These are phyloP conservation scores for Porites divaricata DNA, from an alignment of 92 coral and sea anemone species.

Conservation along the genomic window DNA sequence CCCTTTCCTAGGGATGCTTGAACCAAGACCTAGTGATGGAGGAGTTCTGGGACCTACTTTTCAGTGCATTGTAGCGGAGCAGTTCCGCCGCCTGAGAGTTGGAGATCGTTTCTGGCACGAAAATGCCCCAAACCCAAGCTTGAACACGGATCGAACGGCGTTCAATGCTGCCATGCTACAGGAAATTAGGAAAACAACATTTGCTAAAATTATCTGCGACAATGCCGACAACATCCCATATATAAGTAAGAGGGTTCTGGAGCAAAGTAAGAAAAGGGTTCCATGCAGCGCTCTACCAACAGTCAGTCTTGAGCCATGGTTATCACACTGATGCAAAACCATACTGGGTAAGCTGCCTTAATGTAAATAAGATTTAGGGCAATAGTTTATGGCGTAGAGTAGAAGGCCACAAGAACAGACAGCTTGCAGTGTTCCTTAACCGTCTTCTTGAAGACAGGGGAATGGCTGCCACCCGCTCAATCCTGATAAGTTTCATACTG, in stretches of 20 bases:
- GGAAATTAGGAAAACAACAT: constrained; percentile 2
- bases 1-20: not conserved
- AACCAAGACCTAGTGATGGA: not conserved
- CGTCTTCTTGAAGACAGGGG: too few species aligned
- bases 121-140: not conserved
- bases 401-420: too few species aligned
- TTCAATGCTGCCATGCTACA: constrained; percentile 2
- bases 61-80: constrained; percentile 53
- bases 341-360: too few species aligned
- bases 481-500: too few species aligned
- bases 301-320: not conserved
- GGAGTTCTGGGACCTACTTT: constrained; percentile 64
- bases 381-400: too few species aligned
- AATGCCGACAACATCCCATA: constrained; percentile 12
- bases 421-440: too few species aligned
- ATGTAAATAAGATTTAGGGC: too few species aligned
- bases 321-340: too few species aligned
- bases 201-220: constrained; percentile 18
- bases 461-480: too few species aligned
- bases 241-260: not conserved
- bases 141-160: not conserved
- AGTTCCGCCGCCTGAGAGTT: constrained; percentile 48
- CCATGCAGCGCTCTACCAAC: not conserved
- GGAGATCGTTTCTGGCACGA: constrained; percentile 42
- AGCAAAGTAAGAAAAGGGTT: not conserved